Evolutionary conservation across 2,797 vertebrate genomes (phyloP), one percentile per base, ranked within the genome.

Genomic region (Acomys russatus): DNA sequence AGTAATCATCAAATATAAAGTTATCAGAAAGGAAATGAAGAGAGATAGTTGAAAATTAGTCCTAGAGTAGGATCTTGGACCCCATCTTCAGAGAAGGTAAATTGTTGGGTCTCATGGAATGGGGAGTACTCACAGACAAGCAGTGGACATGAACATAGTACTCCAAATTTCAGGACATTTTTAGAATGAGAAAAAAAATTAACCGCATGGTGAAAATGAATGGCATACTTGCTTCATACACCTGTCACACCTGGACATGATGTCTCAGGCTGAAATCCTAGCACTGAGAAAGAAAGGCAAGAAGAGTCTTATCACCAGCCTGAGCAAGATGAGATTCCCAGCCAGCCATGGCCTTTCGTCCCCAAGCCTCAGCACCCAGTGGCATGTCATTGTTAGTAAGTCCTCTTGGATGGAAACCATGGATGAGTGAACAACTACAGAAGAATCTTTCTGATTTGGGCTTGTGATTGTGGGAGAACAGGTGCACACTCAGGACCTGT

Each of bases 381-480:
- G n/a, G 38, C 79, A 3, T 68, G 18, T 5, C 44, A 22, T 88
- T 91, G 49, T 95, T 80, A 88, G 11, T 70, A 89, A 76, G 79
- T 84, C 70, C 35, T 63, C 83, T 8, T 85, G 12, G 15, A 11
- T 9, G 90, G 49, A 92, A 90, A 51, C 92, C 89, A 86, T 93
- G 71, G 78, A 28, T 82, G 12, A 74, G 68, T 35, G 12, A 54
- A 61, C 25, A 44, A 79, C 0, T 11, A 9, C 1, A 51, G 51
- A 59, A 92, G 56, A 68, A 51, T 82, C 12, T 59, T 73, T 90
- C 56, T 91, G 38, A 23, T 64, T 25, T 30, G 89, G 28, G 54
- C 35, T n/a, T 76, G 28, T 22, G 7, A 64, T 68, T 38, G 88
- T 90, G 22, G 12, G 12, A 33, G 51, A 71, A 30, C 7, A 20